Conservation (phyloP, 1,140 invertebrate genomes). For the Eumeta japonica region DNA sequence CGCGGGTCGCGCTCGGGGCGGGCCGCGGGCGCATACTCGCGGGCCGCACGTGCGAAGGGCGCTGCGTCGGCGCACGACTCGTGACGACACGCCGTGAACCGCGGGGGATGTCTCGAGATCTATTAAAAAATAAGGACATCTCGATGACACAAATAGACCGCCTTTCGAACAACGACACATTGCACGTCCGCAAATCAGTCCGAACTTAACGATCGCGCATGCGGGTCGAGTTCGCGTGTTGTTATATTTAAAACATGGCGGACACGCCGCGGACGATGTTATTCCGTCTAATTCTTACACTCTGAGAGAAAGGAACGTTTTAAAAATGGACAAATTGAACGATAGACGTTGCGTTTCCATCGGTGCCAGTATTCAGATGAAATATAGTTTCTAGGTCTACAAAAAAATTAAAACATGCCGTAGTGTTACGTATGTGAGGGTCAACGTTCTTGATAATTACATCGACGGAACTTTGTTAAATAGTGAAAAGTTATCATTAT, state of each 20-base stretch:
- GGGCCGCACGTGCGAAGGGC: slow-evolving; percentile 42
- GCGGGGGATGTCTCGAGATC: slow-evolving; percentile 52
- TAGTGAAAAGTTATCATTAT: too few relatives aligned
- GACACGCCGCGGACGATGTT: slow-evolving; percentile 27
- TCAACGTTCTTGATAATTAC: slow-evolving; percentile 46
- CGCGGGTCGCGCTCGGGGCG: not conserved
- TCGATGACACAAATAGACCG: slow-evolving; percentile 53
- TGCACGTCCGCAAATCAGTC: slow-evolving; percentile 22
- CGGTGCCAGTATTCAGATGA: too few relatives aligned
- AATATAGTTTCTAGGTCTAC: too few relatives aligned
- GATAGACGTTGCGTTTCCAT: too few relatives aligned
- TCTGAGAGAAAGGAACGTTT: too few relatives aligned
- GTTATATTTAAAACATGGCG: slow-evolving; percentile 58
- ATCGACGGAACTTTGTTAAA: too few relatives aligned
- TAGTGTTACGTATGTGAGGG: slow-evolving; percentile 50
- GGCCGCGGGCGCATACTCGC: not conserved
- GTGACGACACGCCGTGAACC: slow-evolving; percentile 33
- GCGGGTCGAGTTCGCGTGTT: slow-evolving; percentile 31
- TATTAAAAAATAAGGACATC: slow-evolving; percentile 56
- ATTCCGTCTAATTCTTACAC: too few relatives aligned
- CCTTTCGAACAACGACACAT: slow-evolving; percentile 30
- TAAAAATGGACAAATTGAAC: too few relatives aligned
- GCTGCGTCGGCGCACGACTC: slow-evolving; percentile 43
- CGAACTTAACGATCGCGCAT: slow-evolving; percentile 25
- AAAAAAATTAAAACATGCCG: slow-evolving; percentile 49